Evolutionary conservation across 2,797 vertebrate genomes (phyloP).

Genomic region (Clamator glandarius): DNA sequence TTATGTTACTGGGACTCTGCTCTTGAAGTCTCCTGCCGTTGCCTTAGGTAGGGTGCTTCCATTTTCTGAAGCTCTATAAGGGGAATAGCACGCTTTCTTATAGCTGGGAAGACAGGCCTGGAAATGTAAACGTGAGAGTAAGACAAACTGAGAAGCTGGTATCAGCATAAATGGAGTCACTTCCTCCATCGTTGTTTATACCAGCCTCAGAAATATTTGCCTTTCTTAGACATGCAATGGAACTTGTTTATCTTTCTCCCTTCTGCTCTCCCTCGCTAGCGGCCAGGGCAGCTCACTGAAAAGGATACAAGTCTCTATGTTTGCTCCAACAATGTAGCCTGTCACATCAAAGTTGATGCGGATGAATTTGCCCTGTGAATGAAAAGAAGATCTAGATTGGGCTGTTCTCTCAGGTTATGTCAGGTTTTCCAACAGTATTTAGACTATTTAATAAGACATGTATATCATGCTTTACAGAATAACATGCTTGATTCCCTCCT

Average conservation of each 20-base stretch:
- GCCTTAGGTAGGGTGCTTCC: neutral
- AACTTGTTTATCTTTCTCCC: slow-evolving; percentile 10
- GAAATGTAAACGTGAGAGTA: neutral
- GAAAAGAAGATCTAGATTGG: slow-evolving; percentile 5
- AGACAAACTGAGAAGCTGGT: neutral
- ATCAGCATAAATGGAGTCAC: neutral
- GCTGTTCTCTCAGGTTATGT: neutral
- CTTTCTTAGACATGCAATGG: slow-evolving; percentile 32
- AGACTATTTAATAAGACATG: neutral
- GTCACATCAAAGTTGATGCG: slow-evolving; percentile 98
- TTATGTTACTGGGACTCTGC: neutral
- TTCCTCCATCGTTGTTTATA: slow-evolving; percentile 14
- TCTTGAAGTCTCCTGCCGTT: neutral
- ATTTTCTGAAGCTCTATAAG: neutral
- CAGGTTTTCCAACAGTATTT: neutral
- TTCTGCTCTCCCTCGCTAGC: neutral
- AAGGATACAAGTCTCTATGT: slow-evolving; percentile 99
- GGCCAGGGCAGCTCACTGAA: neutral
- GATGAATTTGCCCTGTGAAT: slow-evolving; percentile 94
- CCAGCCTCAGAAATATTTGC: slow-evolving; percentile 8
- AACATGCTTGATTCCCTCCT: neutral
- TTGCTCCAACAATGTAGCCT: slow-evolving; percentile 96
- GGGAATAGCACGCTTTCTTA: neutral
- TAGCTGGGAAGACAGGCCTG: neutral
- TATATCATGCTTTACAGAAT: neutral